phyloP scores from a whole-genome alignment of 2,113 vertebrate genomes.

The Epinephelus fuscoguttatus region DNA sequence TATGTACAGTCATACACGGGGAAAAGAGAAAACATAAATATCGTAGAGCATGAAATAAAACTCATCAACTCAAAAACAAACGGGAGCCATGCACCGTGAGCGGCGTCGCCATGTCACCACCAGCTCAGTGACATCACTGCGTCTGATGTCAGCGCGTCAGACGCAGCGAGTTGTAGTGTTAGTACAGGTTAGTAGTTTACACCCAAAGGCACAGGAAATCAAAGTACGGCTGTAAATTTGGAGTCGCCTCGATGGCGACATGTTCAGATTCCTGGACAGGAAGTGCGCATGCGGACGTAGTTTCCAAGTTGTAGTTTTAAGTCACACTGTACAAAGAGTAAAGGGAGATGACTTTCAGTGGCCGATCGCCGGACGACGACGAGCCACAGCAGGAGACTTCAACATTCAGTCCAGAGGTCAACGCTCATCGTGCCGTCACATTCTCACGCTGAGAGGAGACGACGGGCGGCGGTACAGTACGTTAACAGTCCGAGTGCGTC shows the following conservation, averaged over 20 bases:
- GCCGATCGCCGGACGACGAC: too few relatives aligned
- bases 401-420: constrained; percentile 39
- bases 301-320: not conserved
- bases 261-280: too few relatives aligned
- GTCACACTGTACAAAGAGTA: constrained; percentile 4
- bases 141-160: too few relatives aligned
- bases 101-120: constrained; percentile 75
- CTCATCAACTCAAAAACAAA: constrained; percentile 71
- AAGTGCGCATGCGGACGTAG: not conserved
- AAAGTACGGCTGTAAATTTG: not conserved
- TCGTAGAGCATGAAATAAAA: constrained; percentile 88
- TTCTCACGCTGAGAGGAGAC: constrained; percentile 14
- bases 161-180: too few relatives aligned
- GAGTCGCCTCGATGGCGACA: too few relatives aligned
- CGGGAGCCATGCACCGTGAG: constrained; percentile 85
- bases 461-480: constrained; percentile 29
- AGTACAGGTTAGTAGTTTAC: too few relatives aligned
- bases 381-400: not conserved
- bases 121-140: constrained; percentile 62
- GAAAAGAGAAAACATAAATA: constrained; percentile 87
- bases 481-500: constrained; percentile 55
- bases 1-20: constrained; percentile 91
- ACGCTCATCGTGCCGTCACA: not conserved
- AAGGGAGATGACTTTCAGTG: constrained; percentile 2
- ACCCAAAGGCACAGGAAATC: too few relatives aligned